A percentile compares a stretch with the other conserved stretches of the same genome.
Conservation (phyloP, 2,113 vertebrate species). For the Oreochromis niloticus region DNA sequence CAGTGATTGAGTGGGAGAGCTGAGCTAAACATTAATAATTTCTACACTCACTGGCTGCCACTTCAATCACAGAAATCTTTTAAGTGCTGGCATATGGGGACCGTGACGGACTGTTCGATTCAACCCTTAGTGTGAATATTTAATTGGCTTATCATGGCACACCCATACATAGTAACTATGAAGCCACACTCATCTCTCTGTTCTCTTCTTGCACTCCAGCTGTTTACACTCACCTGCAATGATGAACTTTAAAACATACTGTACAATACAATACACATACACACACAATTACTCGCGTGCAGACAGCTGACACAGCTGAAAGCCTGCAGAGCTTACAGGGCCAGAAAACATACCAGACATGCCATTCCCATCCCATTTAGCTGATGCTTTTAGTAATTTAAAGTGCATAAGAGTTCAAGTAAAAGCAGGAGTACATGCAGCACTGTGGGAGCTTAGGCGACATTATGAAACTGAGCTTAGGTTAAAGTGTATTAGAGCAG, state of each 20-base stretch:
- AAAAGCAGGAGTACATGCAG: background rate
- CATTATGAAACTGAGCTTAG: slow-evolving; percentile 27
- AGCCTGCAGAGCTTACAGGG: slow-evolving; percentile 27
- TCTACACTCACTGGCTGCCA: background rate
- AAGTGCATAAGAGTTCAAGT: slow-evolving; percentile 29
- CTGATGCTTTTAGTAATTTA: slow-evolving; percentile 42
- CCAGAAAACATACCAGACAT: slow-evolving; percentile 16
- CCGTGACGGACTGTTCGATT: slow-evolving; percentile 19
- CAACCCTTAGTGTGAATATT: slow-evolving; percentile 28
- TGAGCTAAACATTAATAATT: background rate
- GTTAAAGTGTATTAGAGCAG: slow-evolving; percentile 20
- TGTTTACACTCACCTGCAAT: background rate
- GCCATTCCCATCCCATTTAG: slow-evolving; percentile 22
- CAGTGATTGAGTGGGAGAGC: background rate
- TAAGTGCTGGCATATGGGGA: slow-evolving; percentile 14
- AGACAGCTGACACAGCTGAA: slow-evolving; percentile 30
- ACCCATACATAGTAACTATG: background rate
- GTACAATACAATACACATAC: background rate
- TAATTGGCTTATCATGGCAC: slow-evolving; percentile 41
- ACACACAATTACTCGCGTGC: background rate
- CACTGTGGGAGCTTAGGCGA: background rate
- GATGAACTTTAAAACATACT: background rate
- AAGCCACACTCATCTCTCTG: background rate
- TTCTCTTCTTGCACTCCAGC: background rate
- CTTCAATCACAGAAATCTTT: background rate